Evolutionary conservation across 2,888 invertebrate genomes (phyloP).

Genomic region (Pycnomerus fuliginosus): DNA sequence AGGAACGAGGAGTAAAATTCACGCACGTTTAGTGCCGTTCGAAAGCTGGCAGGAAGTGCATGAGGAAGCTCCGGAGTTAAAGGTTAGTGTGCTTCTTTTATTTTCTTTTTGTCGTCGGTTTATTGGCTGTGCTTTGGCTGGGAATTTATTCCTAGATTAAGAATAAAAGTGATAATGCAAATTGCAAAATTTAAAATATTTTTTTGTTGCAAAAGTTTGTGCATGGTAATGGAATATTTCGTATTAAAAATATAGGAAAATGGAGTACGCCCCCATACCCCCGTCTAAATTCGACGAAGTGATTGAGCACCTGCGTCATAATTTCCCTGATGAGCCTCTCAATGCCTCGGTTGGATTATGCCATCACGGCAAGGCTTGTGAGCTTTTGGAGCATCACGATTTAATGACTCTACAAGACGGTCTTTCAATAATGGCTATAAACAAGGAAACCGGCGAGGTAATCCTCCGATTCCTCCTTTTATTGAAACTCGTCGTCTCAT

Average conservation of each 20-base stretch:
- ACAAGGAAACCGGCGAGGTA: conserved; percentile 64
- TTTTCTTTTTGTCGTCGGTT: too few species aligned
- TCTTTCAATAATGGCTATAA: conserved; percentile 68
- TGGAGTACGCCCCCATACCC: conserved; percentile 55
- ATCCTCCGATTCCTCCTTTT: background rate
- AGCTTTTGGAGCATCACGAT: conserved; percentile 72
- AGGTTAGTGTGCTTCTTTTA: conserved; percentile 12
- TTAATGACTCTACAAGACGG: conserved; percentile 71
- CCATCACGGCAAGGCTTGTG: conserved; percentile 67
- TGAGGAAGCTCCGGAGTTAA: conserved; percentile 10
- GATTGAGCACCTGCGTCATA: conserved; percentile 68
- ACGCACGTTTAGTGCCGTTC: conserved; percentile 39
- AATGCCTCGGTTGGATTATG: conserved; percentile 78
- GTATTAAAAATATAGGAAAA: conserved; percentile 25
- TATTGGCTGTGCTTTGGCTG: too few species aligned
- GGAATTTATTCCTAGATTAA: too few species aligned
- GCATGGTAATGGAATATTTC: background rate
- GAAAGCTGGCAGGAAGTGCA: conserved; percentile 32
- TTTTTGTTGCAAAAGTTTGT: conserved; percentile 1
- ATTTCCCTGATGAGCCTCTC: conserved; percentile 81
- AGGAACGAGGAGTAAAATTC: conserved; percentile 30
- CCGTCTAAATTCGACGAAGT: conserved; percentile 61
- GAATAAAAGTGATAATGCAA: too few species aligned
- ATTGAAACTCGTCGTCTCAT: background rate
- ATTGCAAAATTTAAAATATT: too few species aligned